Conservation (phyloP, 2,797 vertebrate species). For the Ispidina picta region DNA sequence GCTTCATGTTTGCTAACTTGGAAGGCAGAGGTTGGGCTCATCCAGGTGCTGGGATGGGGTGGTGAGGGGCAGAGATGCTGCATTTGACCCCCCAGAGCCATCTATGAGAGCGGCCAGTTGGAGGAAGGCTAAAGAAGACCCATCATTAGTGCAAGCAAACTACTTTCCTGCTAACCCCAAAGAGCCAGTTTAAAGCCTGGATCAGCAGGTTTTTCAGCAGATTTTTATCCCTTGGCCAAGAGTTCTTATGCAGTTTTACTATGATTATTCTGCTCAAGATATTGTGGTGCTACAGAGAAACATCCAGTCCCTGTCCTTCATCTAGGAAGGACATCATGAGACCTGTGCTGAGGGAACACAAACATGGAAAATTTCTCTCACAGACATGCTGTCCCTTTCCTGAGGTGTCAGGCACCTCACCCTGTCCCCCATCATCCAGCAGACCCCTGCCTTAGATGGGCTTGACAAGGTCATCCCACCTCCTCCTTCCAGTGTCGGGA, state of each 20-base stretch:
- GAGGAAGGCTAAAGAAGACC: conserved; percentile 16
- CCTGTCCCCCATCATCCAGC: neutral
- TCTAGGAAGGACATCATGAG: neutral
- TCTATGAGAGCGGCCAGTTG: accelerated
- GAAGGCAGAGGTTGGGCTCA: neutral
- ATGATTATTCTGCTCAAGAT: neutral
- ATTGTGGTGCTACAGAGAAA: neutral
- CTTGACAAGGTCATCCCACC: neutral
- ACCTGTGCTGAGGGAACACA: neutral
- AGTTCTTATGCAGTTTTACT: neutral
- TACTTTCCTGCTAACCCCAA: neutral
- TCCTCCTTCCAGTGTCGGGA: neutral
- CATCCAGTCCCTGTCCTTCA: neutral
- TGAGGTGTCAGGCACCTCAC: neutral
- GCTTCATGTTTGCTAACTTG: neutral
- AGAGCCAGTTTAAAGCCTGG: conserved; percentile 18
- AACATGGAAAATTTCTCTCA: neutral
- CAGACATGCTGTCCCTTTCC: neutral
- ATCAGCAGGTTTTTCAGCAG: neutral
- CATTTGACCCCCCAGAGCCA: accelerated
- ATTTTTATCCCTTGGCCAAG: neutral
- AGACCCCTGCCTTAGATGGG: neutral
- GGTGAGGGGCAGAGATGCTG: neutral
- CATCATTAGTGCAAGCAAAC: neutral
- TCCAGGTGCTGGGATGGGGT: neutral